phyloP scores from a whole-genome alignment of 1,140 invertebrate species.

The Holcopasites calliopsidis region DNA sequence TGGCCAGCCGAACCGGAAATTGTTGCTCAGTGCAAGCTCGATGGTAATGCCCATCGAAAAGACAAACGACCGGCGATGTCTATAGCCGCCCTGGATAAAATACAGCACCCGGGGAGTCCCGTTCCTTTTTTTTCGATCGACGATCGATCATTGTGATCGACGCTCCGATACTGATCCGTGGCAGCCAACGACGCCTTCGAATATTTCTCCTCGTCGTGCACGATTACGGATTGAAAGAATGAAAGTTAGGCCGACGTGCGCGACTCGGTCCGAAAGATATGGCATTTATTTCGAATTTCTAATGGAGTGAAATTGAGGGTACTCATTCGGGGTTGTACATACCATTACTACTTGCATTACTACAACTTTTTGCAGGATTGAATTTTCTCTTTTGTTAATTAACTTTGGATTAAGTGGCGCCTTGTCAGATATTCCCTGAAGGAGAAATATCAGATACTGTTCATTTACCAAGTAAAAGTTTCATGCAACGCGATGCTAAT shows the following conservation, averaged over 20 bases:
- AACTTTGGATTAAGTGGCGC: too few species aligned
- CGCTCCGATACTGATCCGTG: neutral
- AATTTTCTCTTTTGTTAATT: too few species aligned
- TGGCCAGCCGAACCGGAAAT: neutral
- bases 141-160: slow-evolving; percentile 21
- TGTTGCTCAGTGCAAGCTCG: neutral
- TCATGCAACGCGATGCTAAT: too few species aligned
- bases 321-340: too few species aligned
- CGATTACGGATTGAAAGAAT: neutral
- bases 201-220: neutral
- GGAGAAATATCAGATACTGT: too few species aligned
- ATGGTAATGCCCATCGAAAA: neutral
- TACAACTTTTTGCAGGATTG: too few species aligned
- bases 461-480: too few species aligned
- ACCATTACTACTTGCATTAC: too few species aligned
- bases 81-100: neutral
- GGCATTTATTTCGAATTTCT: neutral
- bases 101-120: neutral
- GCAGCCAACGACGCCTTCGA: slow-evolving; percentile 2
- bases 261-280: neutral
- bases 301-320: too few species aligned
- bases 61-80: neutral
- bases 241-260: neutral
- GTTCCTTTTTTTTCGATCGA: neutral
- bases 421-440: too few species aligned